phyloP scores from a whole-genome alignment of 1,140 invertebrate genomes.

The Ostrea edulis region DNA sequence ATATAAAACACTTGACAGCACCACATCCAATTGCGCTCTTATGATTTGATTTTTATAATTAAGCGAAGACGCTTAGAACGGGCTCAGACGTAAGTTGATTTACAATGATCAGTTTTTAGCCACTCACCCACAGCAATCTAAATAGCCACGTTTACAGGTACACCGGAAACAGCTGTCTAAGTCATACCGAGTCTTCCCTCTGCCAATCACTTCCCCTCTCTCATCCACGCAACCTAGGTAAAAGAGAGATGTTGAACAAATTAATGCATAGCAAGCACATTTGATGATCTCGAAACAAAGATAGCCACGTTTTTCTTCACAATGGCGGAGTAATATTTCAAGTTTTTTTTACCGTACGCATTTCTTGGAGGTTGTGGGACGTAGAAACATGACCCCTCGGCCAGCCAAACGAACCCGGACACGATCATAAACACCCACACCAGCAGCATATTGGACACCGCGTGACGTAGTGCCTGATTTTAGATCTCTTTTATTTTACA shows the following conservation, averaged over 20 bases:
- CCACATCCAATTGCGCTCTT: too few species aligned
- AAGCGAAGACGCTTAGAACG: too few species aligned
- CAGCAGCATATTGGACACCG: not conserved
- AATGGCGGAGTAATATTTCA: not conserved
- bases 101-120: not conserved
- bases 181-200: not conserved
- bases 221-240: not conserved
- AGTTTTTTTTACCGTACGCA: not conserved
- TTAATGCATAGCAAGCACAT: not conserved
- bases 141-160: not conserved
- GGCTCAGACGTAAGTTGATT: not conserved
- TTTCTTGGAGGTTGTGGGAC: not conserved
- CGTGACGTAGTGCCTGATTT: not conserved
- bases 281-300: not conserved
- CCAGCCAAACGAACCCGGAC: constrained; percentile 6
- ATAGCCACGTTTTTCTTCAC: too few species aligned
- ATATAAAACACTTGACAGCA: too few species aligned
- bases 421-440: not conserved
- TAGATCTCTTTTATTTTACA: not conserved
- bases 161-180: not conserved
- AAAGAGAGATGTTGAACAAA: not conserved
- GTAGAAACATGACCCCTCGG: not conserved
- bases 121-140: not conserved
- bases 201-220: not conserved
- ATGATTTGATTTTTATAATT: too few species aligned